Evolutionary conservation across 2,113 vertebrate genomes (phyloP).

Genomic region (Cettia cetti): DNA sequence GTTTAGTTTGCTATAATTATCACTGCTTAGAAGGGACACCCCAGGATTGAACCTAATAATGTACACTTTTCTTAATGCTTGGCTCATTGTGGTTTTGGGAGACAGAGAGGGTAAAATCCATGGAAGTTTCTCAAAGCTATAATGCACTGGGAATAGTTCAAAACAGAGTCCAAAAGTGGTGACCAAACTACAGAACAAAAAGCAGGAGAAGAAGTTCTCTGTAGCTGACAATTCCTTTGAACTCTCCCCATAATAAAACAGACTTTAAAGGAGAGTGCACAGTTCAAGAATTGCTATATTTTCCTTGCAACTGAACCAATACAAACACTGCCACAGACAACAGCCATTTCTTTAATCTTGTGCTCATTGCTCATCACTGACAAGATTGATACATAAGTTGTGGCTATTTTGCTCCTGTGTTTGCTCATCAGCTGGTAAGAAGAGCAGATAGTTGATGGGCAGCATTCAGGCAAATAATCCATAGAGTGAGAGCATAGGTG

Average conservation of each 20-base stretch:
- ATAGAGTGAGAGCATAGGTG: accelerated
- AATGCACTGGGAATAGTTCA: background rate
- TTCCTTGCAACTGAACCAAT: background rate
- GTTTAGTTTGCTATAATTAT: background rate
- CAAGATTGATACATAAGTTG: background rate
- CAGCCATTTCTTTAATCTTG: background rate
- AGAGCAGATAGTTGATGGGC: background rate
- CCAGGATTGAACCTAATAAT: background rate
- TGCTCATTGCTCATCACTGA: background rate
- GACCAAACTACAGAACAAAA: background rate
- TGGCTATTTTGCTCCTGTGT: background rate
- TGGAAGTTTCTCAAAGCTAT: background rate
- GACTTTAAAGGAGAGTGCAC: background rate
- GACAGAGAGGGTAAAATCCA: background rate
- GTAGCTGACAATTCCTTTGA: background rate
- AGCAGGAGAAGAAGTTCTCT: background rate
- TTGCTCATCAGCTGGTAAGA: background rate
- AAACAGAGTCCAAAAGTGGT: background rate
- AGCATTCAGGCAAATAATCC: background rate
- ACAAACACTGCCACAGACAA: background rate
- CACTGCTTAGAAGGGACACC: background rate
- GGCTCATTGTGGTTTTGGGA: background rate
- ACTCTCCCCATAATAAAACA: background rate
- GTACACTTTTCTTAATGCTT: background rate
- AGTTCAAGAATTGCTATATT: background rate